Evolutionary conservation across 1,140 invertebrate species (phyloP), one percentile per base, ranked within the genome.

Genomic region (Potamilus streckersoni): DNA sequence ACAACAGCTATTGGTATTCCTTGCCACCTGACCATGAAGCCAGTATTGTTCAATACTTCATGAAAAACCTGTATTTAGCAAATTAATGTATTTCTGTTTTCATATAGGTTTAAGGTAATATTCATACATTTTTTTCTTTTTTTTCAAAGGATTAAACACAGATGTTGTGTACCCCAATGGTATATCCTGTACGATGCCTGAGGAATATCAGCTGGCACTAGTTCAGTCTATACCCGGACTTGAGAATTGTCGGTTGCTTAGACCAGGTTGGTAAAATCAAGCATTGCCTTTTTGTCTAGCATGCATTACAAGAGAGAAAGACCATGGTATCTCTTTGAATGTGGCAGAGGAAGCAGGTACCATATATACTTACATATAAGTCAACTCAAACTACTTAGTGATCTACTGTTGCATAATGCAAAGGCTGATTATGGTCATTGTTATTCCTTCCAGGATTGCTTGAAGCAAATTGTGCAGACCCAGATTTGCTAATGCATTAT

Each of bases 111-210:
- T 8, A 49, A 49, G 38, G 6, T 49, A 49, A 57, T 65, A 16
- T 69, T 77, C 68, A 23, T 49, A 4, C 15, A 59, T 27, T 67
- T 38, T 72, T 38, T 65, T 13, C 38, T 57, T 71, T 67, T 16
- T 62, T 38, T 56, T 74, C 74, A 8, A 79, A 91, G 90, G 91
- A 60, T 90, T 98, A 2, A 91, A 95, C 81, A 94, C 93, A 63
- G 90, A 95, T 70, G 75, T 97, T 11, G 93, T 96, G 38, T 98
- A 98, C 92, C 96, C 97, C 0, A 94, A 95, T 89, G 97, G 97
- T 19, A 91, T 98, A 69, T 96, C 95, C 0, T 96, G 96, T 87
- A 97, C 96, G 0, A 90, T 98, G 81, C 95, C 96, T 1, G 93
- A 92, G 76, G 94, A 96, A 56, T 90, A 95, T 73, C 97, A 98